Base-by-base conservation (phyloP, 2,797 vertebrate species). In the Chanos chanos region DNA sequence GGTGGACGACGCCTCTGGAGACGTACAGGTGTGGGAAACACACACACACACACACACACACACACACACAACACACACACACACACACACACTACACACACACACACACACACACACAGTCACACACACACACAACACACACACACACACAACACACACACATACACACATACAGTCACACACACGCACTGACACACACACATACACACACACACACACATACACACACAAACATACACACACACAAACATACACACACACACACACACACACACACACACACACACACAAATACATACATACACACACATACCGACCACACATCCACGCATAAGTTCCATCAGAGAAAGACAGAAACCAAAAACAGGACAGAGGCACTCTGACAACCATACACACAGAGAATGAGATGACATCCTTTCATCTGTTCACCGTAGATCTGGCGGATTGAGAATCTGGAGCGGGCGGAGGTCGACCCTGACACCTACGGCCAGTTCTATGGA, bases 1-100 rank as follows among this genome's bases (percentile, higher is more conserved):
- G 93, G 92, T 93, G 0, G 94, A 96, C 0, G 92, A 96, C 12
- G 94, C 83, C 8, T 90, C 92, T 0, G 94, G 94, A 51, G 85
- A 92, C 0, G 44, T 94, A 2, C 83, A 92, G 88, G 94, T 94
- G 63, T 76, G 71, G 28, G 53, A 8, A n/a, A n/a, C n/a, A n/a
- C n/a, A 16, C 21, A 50, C 30, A 37, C 27, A 44, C 43, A 49
- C 30, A 37, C 31, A 28, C 52, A 52, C 25, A 33, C 30, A 49
- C 15, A 22, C 5, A 21, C 18, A 31, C 4, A 0, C 19, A 18
- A 48, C 34, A 8, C 31, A 2, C 4, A 1, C 30, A 7, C 61
- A 41, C 27, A 50, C 19, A 30, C 19, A n/a, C n/a, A n/a, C n/a
- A n/a, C n/a, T n/a, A n/a, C n/a, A n/a, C n/a, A n/a, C n/a, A n/a